phyloP scores from a whole-genome alignment of 2,888 invertebrate species.

The Dolichomitus sp. region DNA sequence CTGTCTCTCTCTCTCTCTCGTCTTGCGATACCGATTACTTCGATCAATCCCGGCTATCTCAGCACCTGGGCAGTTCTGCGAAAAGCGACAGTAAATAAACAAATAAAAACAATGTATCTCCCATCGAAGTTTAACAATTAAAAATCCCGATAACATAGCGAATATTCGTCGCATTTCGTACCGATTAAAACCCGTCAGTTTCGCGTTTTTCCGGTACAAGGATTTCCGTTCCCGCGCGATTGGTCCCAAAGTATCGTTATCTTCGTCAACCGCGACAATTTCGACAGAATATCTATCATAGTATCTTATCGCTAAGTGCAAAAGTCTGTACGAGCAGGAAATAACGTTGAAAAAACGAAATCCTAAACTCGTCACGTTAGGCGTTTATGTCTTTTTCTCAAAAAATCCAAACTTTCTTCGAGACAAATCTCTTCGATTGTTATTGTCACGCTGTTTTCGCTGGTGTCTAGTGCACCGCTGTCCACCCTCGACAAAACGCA shows the following conservation, averaged over 20 bases:
- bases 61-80: slow-evolving; percentile 39
- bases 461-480: neutral
- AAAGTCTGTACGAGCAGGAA: neutral
- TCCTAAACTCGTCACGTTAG: no score
- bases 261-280: slow-evolving; percentile 21
- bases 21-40: slow-evolving; percentile 1
- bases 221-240: neutral
- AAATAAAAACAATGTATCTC: slow-evolving; percentile 32
- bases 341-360: neutral
- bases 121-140: neutral
- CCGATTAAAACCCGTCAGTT: no score
- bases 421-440: neutral
- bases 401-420: neutral
- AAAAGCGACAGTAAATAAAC: slow-evolving; percentile 34
- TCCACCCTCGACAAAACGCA: slow-evolving; percentile 57
- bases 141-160: neutral
- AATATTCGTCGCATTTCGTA: neutral
- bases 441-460: neutral
- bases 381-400: neutral
- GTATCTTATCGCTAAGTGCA: slow-evolving; percentile 42
- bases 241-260: neutral
- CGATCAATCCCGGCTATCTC: slow-evolving; percentile 33
- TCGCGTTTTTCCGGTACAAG: neutral
- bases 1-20: neutral
- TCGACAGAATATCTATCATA: slow-evolving; percentile 31